Base-by-base conservation (phyloP, 92 coral and sea anemone species). In the Meandrina meandrites region DNA sequence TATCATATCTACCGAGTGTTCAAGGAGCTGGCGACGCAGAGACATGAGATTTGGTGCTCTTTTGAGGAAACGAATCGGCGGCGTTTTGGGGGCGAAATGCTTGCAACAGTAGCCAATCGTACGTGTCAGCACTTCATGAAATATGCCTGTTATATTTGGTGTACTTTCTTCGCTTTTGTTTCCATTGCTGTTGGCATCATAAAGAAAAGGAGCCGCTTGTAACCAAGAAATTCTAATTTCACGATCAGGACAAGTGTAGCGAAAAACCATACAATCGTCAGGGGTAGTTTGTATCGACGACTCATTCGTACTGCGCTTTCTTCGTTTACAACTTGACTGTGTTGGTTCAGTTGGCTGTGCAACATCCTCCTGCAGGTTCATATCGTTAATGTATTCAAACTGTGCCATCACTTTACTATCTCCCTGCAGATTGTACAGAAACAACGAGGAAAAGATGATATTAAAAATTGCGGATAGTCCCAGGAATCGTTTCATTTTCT, bases 211-310 rank as follows among this genome's bases (percentile, higher is more conserved):
- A 1, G 82, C 30, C 6, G 82, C 82, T 15, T 79, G 82, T 32
- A 79, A 69, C 82, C 82, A 79, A 7, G 82, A 54, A 56, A 79
- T 57, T 54, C 19, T 79, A 28, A 79, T 48, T 31, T 79, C 34
- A 30, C n/a, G n/a, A n/a, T 79, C 82, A 31, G 82, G 82, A 12
- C 82, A 79, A 15, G 24, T 15, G 54, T 30, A 16, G 3, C 3
- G 15, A 34, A 31, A 79, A 0, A 0, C 68, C 18, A 54, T 1
- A 53, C 82, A 79, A 57, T 79, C 82, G 30, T 51, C 82, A 42
- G 53, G 11, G 53, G 31, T 12, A 35, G 27, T 9, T 8, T 15
- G 28, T 36, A 22, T 53, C 11, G 37, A 50, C 3, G 69, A 24
- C 14, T 48, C 27, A 28, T 54, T 79, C 19, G 19, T 22, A 57